Conservation (phyloP, 2,797 vertebrate genomes). For the Sebastes vulpes region DNA sequence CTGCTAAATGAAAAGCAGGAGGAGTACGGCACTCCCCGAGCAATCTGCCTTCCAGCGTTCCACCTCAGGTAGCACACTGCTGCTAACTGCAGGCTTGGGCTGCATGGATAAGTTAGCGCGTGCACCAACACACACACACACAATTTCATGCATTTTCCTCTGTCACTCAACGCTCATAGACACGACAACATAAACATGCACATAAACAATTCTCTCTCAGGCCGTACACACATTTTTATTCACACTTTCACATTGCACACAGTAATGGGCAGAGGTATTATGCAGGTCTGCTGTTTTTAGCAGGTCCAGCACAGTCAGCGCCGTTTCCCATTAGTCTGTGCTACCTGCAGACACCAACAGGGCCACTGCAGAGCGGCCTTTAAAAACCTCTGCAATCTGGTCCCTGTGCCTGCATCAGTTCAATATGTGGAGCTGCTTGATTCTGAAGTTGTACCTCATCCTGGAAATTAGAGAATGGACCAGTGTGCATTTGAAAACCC, state of each 20-base stretch:
- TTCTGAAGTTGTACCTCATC: background rate
- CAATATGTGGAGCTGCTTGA: background rate
- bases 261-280: conserved; percentile 2
- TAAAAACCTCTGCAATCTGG: conserved; percentile 2
- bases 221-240: conserved; percentile 10
- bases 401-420: background rate
- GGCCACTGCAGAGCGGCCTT: conserved; percentile 5
- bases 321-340: conserved; percentile 36
- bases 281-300: conserved; percentile 25
- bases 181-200: conserved; percentile 8
- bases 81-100: conserved; percentile 75
- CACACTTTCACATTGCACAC: conserved; percentile 8
- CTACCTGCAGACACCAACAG: conserved; percentile 14
- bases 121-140: conserved; percentile 33
- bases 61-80: conserved; percentile 78
- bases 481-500: background rate
- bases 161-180: conserved; percentile 17
- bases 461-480: background rate
- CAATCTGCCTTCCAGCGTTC: conserved; percentile 80
- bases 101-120: conserved; percentile 63
- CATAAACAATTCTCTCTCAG: background rate
- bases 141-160: background rate
- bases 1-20: conserved; percentile 82
- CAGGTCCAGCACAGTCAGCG: conserved; percentile 16
- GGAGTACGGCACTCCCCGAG: conserved; percentile 71